A percentile compares a stretch with the other conserved stretches of the same genome.
Conservation (phyloP, 2,888 invertebrate species). For the Chaetogeoica ovagalla region DNA sequence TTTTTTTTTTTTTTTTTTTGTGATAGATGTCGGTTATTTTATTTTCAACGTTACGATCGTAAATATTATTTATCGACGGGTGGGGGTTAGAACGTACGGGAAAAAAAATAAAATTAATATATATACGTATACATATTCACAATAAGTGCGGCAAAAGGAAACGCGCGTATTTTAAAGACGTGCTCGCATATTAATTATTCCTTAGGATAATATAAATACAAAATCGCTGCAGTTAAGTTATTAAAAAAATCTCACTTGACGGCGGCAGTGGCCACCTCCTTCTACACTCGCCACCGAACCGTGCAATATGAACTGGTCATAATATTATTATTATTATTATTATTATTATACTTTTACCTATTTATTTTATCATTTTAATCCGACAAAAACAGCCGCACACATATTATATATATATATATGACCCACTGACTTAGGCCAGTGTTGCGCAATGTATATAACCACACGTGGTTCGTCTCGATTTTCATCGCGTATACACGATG, state of each 20-base stretch:
- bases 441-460: constrained; percentile 20
- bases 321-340: too few relatives aligned
- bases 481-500: constrained; percentile 27
- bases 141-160: not conserved
- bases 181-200: too few relatives aligned
- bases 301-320: constrained; percentile 6
- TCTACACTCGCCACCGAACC: not conserved
- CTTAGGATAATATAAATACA: too few relatives aligned
- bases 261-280: too few relatives aligned
- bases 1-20: too few relatives aligned
- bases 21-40: too few relatives aligned
- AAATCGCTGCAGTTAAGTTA: not conserved
- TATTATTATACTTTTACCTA: constrained; percentile 47
- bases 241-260: not conserved
- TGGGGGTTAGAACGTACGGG: not conserved
- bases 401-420: too few relatives aligned
- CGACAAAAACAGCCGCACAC: constrained; percentile 29
- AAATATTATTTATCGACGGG: not conserved
- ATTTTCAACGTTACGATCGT: too few relatives aligned
- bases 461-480: constrained; percentile 27
- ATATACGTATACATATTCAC: too few relatives aligned
- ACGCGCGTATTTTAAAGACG: not conserved
- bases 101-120: not conserved
- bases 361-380: constrained; percentile 44
- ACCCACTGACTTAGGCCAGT: constrained; percentile 42